Evolutionary conservation across 2,888 invertebrate genomes (phyloP), one percentile per base, ranked within the genome.

Genomic region (Elegia similella): DNA sequence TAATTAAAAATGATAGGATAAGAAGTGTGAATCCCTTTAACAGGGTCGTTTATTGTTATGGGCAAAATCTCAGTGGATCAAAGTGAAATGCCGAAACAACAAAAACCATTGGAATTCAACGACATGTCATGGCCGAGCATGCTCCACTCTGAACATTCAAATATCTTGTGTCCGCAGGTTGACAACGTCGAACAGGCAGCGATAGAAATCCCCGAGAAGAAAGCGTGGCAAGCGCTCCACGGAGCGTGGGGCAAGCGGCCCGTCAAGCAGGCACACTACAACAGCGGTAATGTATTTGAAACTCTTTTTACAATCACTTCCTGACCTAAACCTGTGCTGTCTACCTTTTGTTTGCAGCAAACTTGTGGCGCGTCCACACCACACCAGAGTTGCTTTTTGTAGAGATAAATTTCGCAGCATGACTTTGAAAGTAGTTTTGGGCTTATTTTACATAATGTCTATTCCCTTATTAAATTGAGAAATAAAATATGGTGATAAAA

Each of bases 211-310:
- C 86, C 87, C 0, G 90, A 94, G 66, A 95, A 95, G 81, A 91
- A 94, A 59, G 93, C 93, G 52, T 95, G 95, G 95, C 93, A 93
- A 55, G 92, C 93, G 47, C 92, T 95, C 76, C 94, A 94, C 75
- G 94, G 93, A n/a, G 94, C 94, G 15, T 95, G 95, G 95, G 95
- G 95, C 70, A 95, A 95, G 84, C 90, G 95, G 58, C 93, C 94
- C 6, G 92, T 92, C 67, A 87, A 88, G 63, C 84, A 80, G 56
- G 59, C 72, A 1, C 83, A 78, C 42, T 83, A 73, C 70, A 86
- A 84, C 70, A 78, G 76, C 65, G 90, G 90, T 90, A 78, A 60
- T 60, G 56, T 13, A 55, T 15, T 29, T 29, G 38, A 5, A 6
- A 44, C 32, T 44, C 8, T 15, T n/a, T 17, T 38, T 38, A 38